Evolutionary conservation across 1,140 invertebrate species (phyloP).

Genomic region (Ceratoteleas bidentatus): DNA sequence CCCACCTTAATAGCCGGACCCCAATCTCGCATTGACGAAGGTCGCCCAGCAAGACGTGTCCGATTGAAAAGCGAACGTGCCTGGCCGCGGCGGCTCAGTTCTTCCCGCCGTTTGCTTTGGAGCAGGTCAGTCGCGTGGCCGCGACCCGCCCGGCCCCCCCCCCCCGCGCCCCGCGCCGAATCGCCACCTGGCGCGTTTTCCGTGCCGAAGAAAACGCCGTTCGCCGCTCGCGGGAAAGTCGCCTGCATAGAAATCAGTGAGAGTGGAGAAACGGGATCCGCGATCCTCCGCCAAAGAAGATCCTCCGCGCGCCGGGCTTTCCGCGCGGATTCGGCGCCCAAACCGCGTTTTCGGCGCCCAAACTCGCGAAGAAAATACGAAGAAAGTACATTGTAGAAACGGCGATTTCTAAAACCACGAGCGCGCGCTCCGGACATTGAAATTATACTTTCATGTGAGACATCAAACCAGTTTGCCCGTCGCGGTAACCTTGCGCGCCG

Average conservation of each 20-base stretch:
- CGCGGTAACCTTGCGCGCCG: constrained; percentile 6
- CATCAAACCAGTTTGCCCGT: constrained; percentile 21
- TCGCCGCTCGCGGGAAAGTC: constrained; percentile 43
- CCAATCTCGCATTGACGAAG: constrained; percentile 64
- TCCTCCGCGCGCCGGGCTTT: too few relatives aligned
- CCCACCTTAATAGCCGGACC: neutral
- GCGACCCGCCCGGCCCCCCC: constrained; percentile 31
- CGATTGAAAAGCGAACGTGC: constrained; percentile 76
- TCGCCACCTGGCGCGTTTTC: too few relatives aligned
- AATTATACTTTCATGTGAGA: constrained; percentile 15
- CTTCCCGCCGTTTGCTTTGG: constrained; percentile 70
- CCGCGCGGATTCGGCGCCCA: too few relatives aligned
- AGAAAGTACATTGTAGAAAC: constrained; percentile 5
- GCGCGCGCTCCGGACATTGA: neutral
- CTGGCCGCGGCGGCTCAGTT: constrained; percentile 68
- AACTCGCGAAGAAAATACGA: neutral
- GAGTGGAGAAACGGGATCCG: constrained; percentile 62
- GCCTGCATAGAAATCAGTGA: constrained; percentile 65
- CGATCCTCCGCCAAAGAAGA: too few relatives aligned
- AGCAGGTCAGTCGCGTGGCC: constrained; percentile 65
- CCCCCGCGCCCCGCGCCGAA: too few relatives aligned
- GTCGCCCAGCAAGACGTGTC: constrained; percentile 65
- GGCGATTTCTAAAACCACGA: neutral
- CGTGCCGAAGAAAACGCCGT: too few relatives aligned
- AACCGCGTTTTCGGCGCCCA: too few relatives aligned